Evolutionary conservation across 2,888 invertebrate species (phyloP).

Genomic region (Microctonus aethiopoides): DNA sequence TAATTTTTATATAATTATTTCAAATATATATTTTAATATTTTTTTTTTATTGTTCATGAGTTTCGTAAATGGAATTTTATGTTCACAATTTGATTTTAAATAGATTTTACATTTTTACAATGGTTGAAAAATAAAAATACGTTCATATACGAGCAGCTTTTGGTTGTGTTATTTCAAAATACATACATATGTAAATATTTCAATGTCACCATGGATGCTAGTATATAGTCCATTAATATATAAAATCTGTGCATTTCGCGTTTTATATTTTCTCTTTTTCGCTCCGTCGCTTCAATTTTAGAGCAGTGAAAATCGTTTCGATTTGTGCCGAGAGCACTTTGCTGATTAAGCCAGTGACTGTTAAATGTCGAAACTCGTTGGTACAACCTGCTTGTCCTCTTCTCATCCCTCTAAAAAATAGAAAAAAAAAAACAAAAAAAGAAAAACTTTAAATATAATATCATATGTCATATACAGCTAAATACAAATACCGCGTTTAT

Average conservation of each 20-base stretch:
- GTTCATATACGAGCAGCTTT: neutral
- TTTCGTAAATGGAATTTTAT: too few relatives aligned
- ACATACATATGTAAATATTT: slow-evolving; percentile 15
- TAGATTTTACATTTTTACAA: neutral
- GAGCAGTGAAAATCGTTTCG: slow-evolving; percentile 35
- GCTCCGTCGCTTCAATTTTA: neutral
- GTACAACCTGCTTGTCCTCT: slow-evolving; percentile 5
- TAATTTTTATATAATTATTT: too few relatives aligned
- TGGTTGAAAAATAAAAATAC: neutral
- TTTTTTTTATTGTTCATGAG: too few relatives aligned
- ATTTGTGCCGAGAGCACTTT: slow-evolving; percentile 46
- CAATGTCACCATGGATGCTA: neutral
- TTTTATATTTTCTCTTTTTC: slow-evolving; percentile 37
- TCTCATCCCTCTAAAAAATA: slow-evolving; percentile 1
- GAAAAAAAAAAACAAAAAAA: neutral
- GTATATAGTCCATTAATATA: slow-evolving; percentile 49
- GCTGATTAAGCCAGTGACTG: slow-evolving; percentile 49
- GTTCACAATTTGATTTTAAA: too few relatives aligned
- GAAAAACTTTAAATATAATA: too few relatives aligned
- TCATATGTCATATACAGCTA: neutral
- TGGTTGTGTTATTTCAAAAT: neutral
- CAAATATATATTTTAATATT: too few relatives aligned
- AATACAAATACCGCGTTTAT: neutral
- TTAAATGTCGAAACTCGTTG: slow-evolving; percentile 41
- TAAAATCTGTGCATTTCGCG: slow-evolving; percentile 47